phyloP scores from a whole-genome alignment of 2,113 vertebrate species.

The Shinisaurus crocodilurus region DNA sequence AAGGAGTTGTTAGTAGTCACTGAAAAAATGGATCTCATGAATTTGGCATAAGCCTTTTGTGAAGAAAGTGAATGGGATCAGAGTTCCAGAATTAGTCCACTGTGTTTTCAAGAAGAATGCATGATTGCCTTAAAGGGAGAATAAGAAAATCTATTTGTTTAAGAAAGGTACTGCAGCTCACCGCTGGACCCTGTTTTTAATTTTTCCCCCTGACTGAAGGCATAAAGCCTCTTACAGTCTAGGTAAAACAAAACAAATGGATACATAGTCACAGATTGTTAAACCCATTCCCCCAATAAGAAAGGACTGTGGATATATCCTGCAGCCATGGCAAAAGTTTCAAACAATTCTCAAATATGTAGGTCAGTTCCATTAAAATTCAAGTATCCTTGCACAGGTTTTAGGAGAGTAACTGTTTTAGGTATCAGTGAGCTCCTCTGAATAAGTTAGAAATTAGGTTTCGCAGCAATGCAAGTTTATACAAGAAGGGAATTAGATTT shows the following conservation, averaged over 20 bases:
- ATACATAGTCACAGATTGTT: slow-evolving; percentile 72
- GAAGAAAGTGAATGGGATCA: slow-evolving; percentile 76
- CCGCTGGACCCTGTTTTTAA: slow-evolving; percentile 74
- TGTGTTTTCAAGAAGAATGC: slow-evolving; percentile 69
- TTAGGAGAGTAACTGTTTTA: slow-evolving; percentile 81
- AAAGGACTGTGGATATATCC: slow-evolving; percentile 77
- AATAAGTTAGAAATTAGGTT: slow-evolving; percentile 82
- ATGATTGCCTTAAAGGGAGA: slow-evolving; percentile 72
- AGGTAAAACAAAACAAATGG: slow-evolving; percentile 78
- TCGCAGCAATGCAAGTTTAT: slow-evolving; percentile 80
- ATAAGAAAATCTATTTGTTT: slow-evolving; percentile 78
- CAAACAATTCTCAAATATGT: slow-evolving; percentile 84
- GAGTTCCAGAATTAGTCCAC: slow-evolving; percentile 80
- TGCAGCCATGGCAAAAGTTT: slow-evolving; percentile 94
- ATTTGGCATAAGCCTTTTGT: slow-evolving; percentile 78
- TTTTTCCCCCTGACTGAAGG: slow-evolving; percentile 79
- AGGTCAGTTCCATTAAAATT: slow-evolving; percentile 81
- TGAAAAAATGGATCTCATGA: slow-evolving; percentile 80
- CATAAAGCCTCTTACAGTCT: slow-evolving; percentile 84
- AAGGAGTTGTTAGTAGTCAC: slow-evolving; percentile 86
- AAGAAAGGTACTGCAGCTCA: slow-evolving; percentile 78
- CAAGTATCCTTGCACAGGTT: slow-evolving; percentile 82
- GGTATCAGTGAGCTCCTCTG: slow-evolving; percentile 81
- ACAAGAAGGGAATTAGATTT: slow-evolving; percentile 82
- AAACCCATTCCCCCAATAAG: slow-evolving; percentile 74